Evolutionary conservation across 2,113 vertebrate genomes (phyloP).

Genomic region (Amphiprion ocellaris): DNA sequence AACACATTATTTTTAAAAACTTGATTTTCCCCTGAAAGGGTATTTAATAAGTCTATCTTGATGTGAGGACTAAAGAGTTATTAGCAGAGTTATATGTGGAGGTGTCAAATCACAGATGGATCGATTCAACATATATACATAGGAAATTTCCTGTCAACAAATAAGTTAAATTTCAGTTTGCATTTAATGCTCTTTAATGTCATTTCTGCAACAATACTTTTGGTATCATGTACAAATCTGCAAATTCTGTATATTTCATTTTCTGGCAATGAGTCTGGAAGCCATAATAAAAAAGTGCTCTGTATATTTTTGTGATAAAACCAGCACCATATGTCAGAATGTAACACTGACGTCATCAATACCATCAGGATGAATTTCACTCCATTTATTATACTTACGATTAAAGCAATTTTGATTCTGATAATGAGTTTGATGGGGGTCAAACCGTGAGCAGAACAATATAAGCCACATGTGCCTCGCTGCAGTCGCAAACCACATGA

Average conservation of each 20-base stretch:
- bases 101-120: too few relatives aligned
- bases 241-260: neutral
- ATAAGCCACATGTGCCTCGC: conserved; percentile 75
- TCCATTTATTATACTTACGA: conserved; percentile 50
- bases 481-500: conserved; percentile 78
- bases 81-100: too few relatives aligned
- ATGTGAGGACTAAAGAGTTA: too few relatives aligned
- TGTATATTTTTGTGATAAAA: conserved; percentile 29
- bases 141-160: too few relatives aligned
- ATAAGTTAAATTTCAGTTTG: too few relatives aligned
- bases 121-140: too few relatives aligned
- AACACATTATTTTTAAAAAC: too few relatives aligned
- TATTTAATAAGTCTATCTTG: too few relatives aligned
- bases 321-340: conserved; percentile 12
- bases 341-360: conserved; percentile 16
- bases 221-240: neutral
- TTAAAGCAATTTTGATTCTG: conserved; percentile 49
- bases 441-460: conserved; percentile 66
- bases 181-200: too few relatives aligned
- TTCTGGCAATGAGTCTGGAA: neutral
- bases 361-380: conserved; percentile 11
- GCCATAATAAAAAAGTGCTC: neutral
- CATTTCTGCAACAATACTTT: neutral
- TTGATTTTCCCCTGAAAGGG: too few relatives aligned
- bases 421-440: conserved; percentile 60